Conservation (phyloP, 92 coral and sea anemone genomes). For the Meandrina meandrites region DNA sequence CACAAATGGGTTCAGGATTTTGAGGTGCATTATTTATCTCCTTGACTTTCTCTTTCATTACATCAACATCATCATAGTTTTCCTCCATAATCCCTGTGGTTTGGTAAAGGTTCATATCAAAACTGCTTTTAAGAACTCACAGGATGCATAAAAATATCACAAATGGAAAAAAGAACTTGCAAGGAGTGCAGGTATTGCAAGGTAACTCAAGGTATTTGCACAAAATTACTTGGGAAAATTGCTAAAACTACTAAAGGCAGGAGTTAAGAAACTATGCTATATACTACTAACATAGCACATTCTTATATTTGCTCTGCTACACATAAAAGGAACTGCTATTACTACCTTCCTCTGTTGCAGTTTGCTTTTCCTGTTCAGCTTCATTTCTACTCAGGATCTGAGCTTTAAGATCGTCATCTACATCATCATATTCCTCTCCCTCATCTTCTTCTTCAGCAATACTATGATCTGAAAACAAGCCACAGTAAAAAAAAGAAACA, state of each 20-base stretch:
- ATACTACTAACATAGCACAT: too few relatives aligned
- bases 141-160: not conserved
- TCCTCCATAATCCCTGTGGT: conserved; percentile 60
- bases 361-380: not conserved
- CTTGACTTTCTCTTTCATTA: conserved; percentile 54
- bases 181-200: too few relatives aligned
- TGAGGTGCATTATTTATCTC: conserved; percentile 21
- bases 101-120: not conserved
- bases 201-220: too few relatives aligned
- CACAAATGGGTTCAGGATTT: conserved; percentile 40
- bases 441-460: conserved; percentile 16
- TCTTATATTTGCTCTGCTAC: too few relatives aligned
- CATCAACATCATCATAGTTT: conserved; percentile 87
- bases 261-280: too few relatives aligned
- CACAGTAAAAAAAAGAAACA: not conserved
- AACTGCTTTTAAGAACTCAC: not conserved
- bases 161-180: too few relatives aligned
- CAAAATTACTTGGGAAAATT: too few relatives aligned
- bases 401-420: conserved; percentile 19
- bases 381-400: conserved; percentile 10
- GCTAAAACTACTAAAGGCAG: too few relatives aligned
- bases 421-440: conserved; percentile 40
- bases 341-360: not conserved
- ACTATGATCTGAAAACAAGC: not conserved
- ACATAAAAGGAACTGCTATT: not conserved